Evolutionary conservation across 2,113 vertebrate species (phyloP).

Genomic region (Tupaia tana): DNA sequence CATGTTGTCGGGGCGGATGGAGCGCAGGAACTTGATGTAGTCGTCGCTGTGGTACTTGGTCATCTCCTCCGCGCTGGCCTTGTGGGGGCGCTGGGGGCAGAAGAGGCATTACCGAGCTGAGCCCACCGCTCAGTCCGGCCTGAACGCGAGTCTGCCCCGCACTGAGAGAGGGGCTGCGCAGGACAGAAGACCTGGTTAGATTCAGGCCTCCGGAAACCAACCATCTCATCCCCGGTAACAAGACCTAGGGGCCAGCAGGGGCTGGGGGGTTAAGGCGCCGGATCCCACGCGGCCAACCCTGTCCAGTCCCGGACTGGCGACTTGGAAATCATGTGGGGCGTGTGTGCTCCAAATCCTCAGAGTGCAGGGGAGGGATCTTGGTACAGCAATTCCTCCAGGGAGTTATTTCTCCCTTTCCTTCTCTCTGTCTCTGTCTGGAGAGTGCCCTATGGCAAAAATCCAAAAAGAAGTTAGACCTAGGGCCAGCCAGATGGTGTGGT

Average conservation of each 20-base stretch:
- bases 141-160: not conserved
- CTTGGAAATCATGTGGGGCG: too few relatives aligned
- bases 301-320: too few relatives aligned
- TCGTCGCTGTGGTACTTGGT: conserved; percentile 99
- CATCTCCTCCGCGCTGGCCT: conserved; percentile 98
- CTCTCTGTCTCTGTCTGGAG: too few relatives aligned
- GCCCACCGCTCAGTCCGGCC: not conserved
- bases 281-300: too few relatives aligned
- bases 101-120: not conserved
- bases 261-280: too few relatives aligned
- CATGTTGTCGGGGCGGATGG: conserved; percentile 99
- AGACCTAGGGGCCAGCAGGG: not conserved
- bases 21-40: conserved; percentile 98
- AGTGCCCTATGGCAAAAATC: too few relatives aligned
- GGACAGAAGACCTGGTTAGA: not conserved
- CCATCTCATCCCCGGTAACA: not conserved
- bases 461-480: too few relatives aligned
- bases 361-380: too few relatives aligned
- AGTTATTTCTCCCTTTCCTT: too few relatives aligned
- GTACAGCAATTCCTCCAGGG: too few relatives aligned
- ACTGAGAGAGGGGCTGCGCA: not conserved
- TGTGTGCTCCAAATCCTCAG: too few relatives aligned
- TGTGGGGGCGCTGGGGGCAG: conserved; percentile 94
- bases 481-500: too few relatives aligned
- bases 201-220: not conserved